Evolutionary conservation across 2,888 invertebrate genomes (phyloP), one percentile per base, ranked within the genome.

Genomic region (Dasypogon diadema): DNA sequence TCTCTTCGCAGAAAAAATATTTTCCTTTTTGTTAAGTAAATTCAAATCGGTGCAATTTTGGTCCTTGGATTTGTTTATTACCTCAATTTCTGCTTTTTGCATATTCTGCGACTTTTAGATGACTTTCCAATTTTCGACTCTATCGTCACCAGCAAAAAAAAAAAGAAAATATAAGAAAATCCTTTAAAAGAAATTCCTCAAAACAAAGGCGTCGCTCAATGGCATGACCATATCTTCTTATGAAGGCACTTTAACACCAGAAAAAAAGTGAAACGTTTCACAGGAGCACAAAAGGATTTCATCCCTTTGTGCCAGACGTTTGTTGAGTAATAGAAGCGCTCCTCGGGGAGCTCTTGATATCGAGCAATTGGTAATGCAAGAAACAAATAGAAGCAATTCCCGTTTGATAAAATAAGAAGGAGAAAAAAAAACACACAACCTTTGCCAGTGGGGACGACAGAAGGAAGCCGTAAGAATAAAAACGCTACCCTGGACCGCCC

Each of bases 271-370:
- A 70, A 70, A 70, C 37, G 70, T 54, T 70, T 70, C 34, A 18
- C 70, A 34, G 16, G 34, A 70, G 21, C 18, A 70, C 54, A 54
- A 70, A 70, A 70, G 70, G 70, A 70, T 54, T 70, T 37, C 30
- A 54, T 54, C 68, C 51, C 51, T 68, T 70, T 70, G 54, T 70
- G 70, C 54, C 54, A 70, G 34, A 54, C 70, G 34, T 70, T 70
- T 54, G 54, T 54, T 54, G 34, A 54, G 54, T 68, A 68, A 42
- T 24, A 54, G 68, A 75, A 75, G 42, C 48, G 58, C 42, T 75
- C 75, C 75, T 73, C 26, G 30, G 77, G 77, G 75, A 75, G 56
- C 70, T 75, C 48, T 75, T 77, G 65, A 68, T 74, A 75, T 77
- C 77, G 65, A 46, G 51, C 77, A 75, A 77, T 75, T 75, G 77